phyloP scores from a whole-genome alignment of 1,140 invertebrate species.

The Tribolium castaneum region DNA sequence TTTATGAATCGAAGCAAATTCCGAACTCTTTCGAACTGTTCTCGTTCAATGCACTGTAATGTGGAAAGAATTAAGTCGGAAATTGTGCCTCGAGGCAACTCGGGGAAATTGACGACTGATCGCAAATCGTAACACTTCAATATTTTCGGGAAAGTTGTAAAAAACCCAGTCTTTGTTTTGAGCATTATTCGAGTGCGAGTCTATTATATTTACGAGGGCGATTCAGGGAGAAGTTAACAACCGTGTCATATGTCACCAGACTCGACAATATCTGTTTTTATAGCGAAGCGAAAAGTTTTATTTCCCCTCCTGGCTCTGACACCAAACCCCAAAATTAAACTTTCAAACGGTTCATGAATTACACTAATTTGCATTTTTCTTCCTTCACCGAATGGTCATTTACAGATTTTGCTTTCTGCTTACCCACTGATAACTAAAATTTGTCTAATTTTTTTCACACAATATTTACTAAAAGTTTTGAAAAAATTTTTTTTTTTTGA shows the following conservation, averaged over 20 bases:
- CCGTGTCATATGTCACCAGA: neutral
- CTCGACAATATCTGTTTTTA: neutral
- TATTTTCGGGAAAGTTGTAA: neutral
- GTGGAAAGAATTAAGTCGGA: neutral
- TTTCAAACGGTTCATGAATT: neutral
- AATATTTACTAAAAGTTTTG: too few species aligned
- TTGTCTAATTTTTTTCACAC: too few species aligned
- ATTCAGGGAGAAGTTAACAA: neutral
- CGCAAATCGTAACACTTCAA: too few species aligned
- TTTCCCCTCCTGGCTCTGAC: neutral
- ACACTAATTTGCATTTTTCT: too few species aligned
- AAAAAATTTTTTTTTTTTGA: too few species aligned
- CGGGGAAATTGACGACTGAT: neutral
- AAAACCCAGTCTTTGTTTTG: neutral
- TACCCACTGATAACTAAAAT: too few species aligned
- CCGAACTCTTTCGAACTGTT: neutral
- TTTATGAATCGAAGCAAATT: neutral
- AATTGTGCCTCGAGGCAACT: neutral
- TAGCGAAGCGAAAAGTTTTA: neutral
- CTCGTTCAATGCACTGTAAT: neutral
- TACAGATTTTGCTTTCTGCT: too few species aligned
- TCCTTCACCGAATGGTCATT: too few species aligned
- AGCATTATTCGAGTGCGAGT: neutral
- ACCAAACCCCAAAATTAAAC: neutral
- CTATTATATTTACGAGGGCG: neutral